Conservation (phyloP, 1,140 invertebrate species). For the Lethrus apterus region DNA sequence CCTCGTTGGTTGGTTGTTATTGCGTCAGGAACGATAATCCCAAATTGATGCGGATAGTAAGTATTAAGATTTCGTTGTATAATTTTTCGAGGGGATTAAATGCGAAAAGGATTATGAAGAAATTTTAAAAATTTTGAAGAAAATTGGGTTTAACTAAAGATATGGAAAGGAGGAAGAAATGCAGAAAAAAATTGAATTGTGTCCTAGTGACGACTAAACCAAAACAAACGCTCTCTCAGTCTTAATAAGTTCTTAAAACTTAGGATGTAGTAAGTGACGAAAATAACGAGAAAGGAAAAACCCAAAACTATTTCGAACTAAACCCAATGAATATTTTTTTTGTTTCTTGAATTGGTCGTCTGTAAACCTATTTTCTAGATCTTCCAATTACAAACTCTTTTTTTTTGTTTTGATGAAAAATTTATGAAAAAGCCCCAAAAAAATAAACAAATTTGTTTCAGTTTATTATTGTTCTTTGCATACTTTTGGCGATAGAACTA, state of each 20-base stretch:
- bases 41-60: slow-evolving; percentile 4
- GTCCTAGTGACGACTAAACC: too few relatives aligned
- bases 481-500: slow-evolving; percentile 18
- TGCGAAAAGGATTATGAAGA: background rate
- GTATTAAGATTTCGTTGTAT: slow-evolving; percentile 5
- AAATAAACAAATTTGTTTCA: slow-evolving; percentile 15
- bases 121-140: background rate
- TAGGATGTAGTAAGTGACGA: background rate
- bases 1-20: slow-evolving; percentile 22
- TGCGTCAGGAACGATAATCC: slow-evolving; percentile 16
- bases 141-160: too few relatives aligned
- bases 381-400: background rate
- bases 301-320: too few relatives aligned
- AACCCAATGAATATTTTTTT: too few relatives aligned
- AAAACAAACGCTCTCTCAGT: background rate
- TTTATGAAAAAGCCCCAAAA: too few relatives aligned
- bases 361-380: background rate
- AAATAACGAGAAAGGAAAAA: background rate
- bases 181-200: too few relatives aligned
- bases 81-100: too few relatives aligned
- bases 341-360: too few relatives aligned
- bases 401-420: background rate
- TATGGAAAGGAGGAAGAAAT: too few relatives aligned
- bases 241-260: background rate
- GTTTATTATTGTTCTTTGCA: slow-evolving; percentile 18